Evolutionary conservation across 2,888 invertebrate genomes (phyloP).

Genomic region (Anodontia alba): DNA sequence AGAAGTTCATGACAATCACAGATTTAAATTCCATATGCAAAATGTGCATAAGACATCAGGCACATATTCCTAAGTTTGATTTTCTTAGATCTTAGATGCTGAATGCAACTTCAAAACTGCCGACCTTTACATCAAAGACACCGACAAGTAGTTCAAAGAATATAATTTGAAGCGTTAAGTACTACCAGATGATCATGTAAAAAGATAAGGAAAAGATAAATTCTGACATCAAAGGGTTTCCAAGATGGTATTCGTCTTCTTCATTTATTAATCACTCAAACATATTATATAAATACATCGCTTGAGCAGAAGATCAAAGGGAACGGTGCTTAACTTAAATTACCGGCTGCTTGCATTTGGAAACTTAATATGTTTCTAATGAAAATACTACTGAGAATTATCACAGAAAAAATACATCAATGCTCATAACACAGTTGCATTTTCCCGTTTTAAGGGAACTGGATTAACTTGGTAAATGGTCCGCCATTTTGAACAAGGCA

Average conservation of each 20-base stretch:
- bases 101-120: conserved; percentile 10
- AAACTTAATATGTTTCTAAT: conserved; percentile 9
- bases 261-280: conserved; percentile 5
- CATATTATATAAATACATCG: conserved; percentile 31
- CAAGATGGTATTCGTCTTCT: conserved; percentile 22
- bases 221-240: conserved; percentile 56
- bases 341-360: conserved; percentile 18
- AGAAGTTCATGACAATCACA: neutral
- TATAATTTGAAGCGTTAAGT: conserved; percentile 3
- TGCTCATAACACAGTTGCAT: neutral
- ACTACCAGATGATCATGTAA: conserved; percentile 43
- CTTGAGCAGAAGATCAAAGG: conserved; percentile 57
- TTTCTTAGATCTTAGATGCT: neutral
- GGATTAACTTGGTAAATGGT: too few relatives aligned
- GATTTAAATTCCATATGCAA: neutral
- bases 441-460: too few relatives aligned
- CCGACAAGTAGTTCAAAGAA: conserved; percentile 3
- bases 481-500: too few relatives aligned
- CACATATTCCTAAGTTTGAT: neutral
- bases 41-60: conserved; percentile 14
- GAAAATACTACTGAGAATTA: neutral
- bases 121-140: conserved; percentile 13
- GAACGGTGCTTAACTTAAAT: conserved; percentile 59
- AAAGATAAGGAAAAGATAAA: conserved; percentile 60
- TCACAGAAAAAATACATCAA: neutral